These are phyloP conservation scores for Dendroctonus ponderosae DNA, from an alignment of 1,140 invertebrate species.

Conservation along the genomic window DNA sequence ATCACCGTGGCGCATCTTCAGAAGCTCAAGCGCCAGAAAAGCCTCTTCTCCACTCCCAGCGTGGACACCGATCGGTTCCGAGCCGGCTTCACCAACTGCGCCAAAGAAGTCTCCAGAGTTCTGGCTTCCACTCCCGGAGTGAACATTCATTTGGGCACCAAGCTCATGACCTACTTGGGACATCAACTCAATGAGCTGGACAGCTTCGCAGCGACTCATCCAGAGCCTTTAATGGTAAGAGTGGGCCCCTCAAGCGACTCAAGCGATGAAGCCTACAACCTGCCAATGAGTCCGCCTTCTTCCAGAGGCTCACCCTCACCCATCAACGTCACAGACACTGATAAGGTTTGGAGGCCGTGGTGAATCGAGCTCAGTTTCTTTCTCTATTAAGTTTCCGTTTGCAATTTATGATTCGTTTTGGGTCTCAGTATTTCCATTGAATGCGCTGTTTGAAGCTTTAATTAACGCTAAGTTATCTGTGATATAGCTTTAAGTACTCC, in stretches of 20 bases:
- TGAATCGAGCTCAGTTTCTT: constrained; percentile 46
- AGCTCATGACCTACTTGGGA: constrained; percentile 83
- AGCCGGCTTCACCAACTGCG: constrained; percentile 87
- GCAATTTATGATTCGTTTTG: no score
- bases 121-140: constrained; percentile 79
- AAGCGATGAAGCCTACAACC: constrained; percentile 55
- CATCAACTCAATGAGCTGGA: constrained; percentile 78
- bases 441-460: no score
- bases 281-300: constrained; percentile 64
- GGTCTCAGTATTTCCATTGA: no score
- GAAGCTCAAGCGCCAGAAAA: constrained; percentile 71
- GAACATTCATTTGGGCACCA: constrained; percentile 78
- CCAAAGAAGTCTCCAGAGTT: constrained; percentile 85
- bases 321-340: constrained; percentile 18
- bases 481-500: no score
- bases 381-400: no score
- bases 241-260: constrained; percentile 50
- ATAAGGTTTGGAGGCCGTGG: constrained; percentile 64
- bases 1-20: constrained; percentile 89
- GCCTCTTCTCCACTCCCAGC: constrained; percentile 64
- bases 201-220: constrained; percentile 48
- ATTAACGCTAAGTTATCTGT: no score
- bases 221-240: constrained; percentile 45
- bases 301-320: constrained; percentile 50
- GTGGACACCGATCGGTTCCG: constrained; percentile 80